Conservation (phyloP, 2,888 invertebrate species). For the Drosophila picticornis region DNA sequence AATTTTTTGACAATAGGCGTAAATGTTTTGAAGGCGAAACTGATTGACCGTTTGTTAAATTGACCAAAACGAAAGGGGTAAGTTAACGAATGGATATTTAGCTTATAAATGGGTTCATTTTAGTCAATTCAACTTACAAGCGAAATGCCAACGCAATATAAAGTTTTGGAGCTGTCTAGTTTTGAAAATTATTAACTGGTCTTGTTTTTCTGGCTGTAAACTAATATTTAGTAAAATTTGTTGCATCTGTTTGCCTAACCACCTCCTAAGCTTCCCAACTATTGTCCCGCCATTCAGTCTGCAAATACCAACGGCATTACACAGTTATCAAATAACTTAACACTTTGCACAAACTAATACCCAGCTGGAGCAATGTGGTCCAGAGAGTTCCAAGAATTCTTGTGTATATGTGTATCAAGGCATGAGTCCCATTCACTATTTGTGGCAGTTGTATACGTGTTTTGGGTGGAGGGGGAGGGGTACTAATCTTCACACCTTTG, state of each 20-base stretch:
- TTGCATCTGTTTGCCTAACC: not conserved
- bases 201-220: not conserved
- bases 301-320: constrained; percentile 37
- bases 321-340: constrained; percentile 16
- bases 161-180: not conserved
- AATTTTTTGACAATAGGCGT: constrained; percentile 20
- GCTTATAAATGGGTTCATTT: not conserved
- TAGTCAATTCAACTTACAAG: not conserved
- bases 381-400: constrained; percentile 66
- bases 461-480: constrained; percentile 40
- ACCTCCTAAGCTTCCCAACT: not conserved
- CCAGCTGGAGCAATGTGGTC: constrained; percentile 5
- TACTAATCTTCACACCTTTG: constrained; percentile 80
- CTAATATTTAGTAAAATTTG: not conserved
- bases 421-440: constrained; percentile 30
- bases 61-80: not conserved
- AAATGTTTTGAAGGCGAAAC: not conserved
- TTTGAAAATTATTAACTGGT: not conserved
- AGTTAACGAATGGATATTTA: not conserved
- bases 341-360: constrained; percentile 14
- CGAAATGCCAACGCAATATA: not conserved
- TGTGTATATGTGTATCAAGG: constrained; percentile 50
- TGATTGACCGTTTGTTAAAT: constrained; percentile 7
- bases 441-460: constrained; percentile 38
- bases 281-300: constrained; percentile 45